Evolutionary conservation across 2,888 invertebrate genomes (phyloP), one percentile per base, ranked within the genome.

Genomic region (Hanleya hanleyi): DNA sequence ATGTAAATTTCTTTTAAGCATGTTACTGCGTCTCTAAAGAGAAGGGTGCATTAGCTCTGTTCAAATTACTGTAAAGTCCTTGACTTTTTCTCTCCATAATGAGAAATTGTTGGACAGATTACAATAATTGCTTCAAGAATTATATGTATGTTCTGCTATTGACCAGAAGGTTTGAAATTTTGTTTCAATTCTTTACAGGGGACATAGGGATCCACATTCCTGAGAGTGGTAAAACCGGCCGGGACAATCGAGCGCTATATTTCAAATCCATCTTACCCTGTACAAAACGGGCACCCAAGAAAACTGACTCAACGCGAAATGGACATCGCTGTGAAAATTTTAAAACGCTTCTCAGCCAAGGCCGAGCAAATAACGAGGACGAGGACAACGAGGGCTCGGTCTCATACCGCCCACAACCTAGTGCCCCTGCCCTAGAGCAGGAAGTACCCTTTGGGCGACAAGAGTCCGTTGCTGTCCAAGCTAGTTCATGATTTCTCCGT

Each of bases 401-500:
- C 22, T 29, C 15, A 22, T 18, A 26, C 32, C 29, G 2, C 22
- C 26, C 12, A 4, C 57, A 57, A 26, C 57, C 57, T 15, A 57
- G 57, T 9, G 57, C 57, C 12, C 57, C 57, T 22, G 1, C 26
- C 29, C 15, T 57, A 32, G 9, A 15, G 2, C 26, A 32, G 12
- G 26, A 26, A 18, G 22, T 26, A 15, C 57, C 57, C 22, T 57
- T 57, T 22, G 57, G 15, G 26, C 22, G 32, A 29, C 57, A 22
- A 4, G 57, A 57, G 29, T 57, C 57, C 22, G 32, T 29, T 1
- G 26, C 57, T 1, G 29, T 57, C 2, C 57, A 57, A 57, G 57
- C 57, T 22, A 57, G 57, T 26, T 57, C 57, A 57, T 57, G 57
- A 57, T 57, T 57, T n/a, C n/a, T n/a, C n/a, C n/a, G n/a, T n/a